Evolutionary conservation across 92 coral and sea anemone species (phyloP), one percentile per base, ranked within the genome.

Genomic region (Siderastrea siderea): DNA sequence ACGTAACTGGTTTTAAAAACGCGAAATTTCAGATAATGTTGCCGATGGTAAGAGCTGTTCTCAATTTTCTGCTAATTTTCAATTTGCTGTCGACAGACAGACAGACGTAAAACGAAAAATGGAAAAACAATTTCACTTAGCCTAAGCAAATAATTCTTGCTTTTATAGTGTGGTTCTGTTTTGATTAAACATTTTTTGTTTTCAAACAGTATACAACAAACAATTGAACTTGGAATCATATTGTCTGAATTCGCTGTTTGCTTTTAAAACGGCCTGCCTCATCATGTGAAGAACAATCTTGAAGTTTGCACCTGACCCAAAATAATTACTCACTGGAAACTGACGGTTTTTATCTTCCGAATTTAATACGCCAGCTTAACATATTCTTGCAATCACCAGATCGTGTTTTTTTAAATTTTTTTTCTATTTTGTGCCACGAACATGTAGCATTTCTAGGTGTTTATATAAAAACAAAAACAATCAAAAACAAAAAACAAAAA

Each of bases 261-360:
- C 57, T 5, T 53, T 53, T 53, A 53, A 53, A 5, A 53, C 57
- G 57, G 10, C 57, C 57, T 5, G 10, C 57, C 10, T 53, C 57
- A 60, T 5, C 44, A 11, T 15, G 15, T 38, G 9, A 19, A 1
- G 26, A 43, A 76, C 16, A 5, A 59, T 77, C 7, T 14, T 62
- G 69, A 61, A 57, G 81, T 76, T 44, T 61, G 66, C 66, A 61
- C 19, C 66, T 61, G 66, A 16, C 66, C n/a, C 38, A 26, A 13
- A 14, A 16, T 16, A 61, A 61, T 61, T 61, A 61, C 17, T 61
- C 16, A 61, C 6, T 2, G 16, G 6, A 19, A n/a, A 61, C n/a
- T n/a, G 66, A 61, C 16, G 17, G 66, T 26, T 61, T 61, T 61
- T 13, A 61, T 17, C 65, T 57, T 2, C 62, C 10, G 62, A 58